These are phyloP conservation scores for Pristionchus arcanus DNA, from an alignment of 2,888 invertebrate species.

Conservation along the genomic window DNA sequence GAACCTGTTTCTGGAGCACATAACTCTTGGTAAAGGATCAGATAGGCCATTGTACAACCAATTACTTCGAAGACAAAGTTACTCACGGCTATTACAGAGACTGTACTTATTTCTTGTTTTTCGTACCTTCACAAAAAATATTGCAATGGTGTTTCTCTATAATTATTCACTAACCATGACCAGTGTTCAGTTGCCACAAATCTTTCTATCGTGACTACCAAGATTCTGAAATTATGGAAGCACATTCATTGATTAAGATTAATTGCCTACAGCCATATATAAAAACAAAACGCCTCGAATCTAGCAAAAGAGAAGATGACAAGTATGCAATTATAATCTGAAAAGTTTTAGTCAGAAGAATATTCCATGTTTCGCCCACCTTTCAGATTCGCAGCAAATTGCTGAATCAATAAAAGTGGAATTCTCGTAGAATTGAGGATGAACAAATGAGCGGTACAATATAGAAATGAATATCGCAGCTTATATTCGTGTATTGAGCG, in stretches of 20 bases:
- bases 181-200: neutral
- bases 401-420: neutral
- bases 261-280: neutral
- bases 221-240: neutral
- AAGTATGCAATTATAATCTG: neutral
- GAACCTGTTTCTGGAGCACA: neutral
- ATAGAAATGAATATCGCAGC: constrained; percentile 1
- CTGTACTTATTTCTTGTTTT: neutral
- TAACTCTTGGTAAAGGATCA: neutral
- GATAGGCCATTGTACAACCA: neutral
- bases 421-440: neutral
- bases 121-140: neutral
- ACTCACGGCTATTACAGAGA: neutral
- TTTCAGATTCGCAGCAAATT: neutral
- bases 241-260: neutral
- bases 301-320: neutral
- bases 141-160: neutral
- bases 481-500: neutral
- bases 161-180: constrained; percentile 4
- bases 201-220: neutral
- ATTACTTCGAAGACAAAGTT: neutral
- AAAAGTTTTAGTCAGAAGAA: neutral
- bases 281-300: neutral
- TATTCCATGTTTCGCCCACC: neutral
- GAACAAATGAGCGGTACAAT: neutral